Base-by-base conservation (phyloP, 2,888 invertebrate species). In the Cosmia trapezina region DNA sequence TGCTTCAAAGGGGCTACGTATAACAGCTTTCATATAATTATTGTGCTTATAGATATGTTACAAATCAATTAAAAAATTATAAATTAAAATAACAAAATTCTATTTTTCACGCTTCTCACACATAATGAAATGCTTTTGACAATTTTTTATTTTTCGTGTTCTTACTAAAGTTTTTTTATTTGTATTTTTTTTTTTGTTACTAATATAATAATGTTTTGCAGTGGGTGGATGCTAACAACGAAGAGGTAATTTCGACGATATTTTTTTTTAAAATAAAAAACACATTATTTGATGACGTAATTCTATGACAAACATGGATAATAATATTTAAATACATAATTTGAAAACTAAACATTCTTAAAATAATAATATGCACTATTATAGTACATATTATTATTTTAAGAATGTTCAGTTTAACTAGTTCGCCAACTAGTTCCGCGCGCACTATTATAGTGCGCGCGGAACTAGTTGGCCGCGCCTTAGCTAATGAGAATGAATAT, bases 151-250 rank as follows among this genome's bases (percentile, higher is more conserved):
- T 43, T 82, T 75, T 83, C 83, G 84, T 78, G 77, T 76, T 85
- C 71, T 53, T 64, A 69, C 70, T 89, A 79, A 83, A 81, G 80
- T 76, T 89, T 85, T 88, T 62, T 76, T 86, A 86, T 88, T 86
- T 89, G 87, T 85, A 83, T 56, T 67, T 89, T 80, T 73, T 43
- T 76, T 80, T 82, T 84, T 91, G 92, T 96, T 90, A 94, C 95
- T 95, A 95, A 95, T 97, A 79, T 74, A 89, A 92, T 92, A 94
- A 95, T 95, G 91, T 96, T 95, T 96, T 96, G 89, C 97, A 97
- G 97, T 97, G 97, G 97, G 97, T 97, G 94, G 97, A 97, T 95
- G 96, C 97, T 94, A 97, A 96, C 95, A 97, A 96, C 93, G 97
- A 97, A 86, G 97, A 97, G 97, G 97, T 97, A 97, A 97, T 89